phyloP scores from a whole-genome alignment of 2,888 invertebrate species.

The Cephalotes varians region DNA sequence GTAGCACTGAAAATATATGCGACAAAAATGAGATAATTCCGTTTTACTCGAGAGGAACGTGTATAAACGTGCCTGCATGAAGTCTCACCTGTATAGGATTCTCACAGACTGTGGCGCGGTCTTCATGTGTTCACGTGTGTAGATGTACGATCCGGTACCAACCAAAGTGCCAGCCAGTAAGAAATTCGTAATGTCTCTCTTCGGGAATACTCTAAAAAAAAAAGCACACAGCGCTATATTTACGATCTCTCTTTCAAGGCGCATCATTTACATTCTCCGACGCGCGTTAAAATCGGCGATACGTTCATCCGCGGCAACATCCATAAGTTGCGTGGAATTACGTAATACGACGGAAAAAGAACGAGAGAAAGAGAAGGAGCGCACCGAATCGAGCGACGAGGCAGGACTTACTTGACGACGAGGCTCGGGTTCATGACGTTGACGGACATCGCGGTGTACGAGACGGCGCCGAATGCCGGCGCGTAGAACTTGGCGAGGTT shows the following conservation, averaged over 20 bases:
- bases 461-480: slow-evolving; percentile 91
- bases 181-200: slow-evolving; percentile 92
- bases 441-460: slow-evolving; percentile 92
- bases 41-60: neutral
- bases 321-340: slow-evolving; percentile 5
- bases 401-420: slow-evolving; percentile 88
- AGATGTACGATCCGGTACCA: slow-evolving; percentile 94
- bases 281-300: neutral
- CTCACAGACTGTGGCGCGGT: slow-evolving; percentile 88
- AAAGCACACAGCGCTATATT: neutral
- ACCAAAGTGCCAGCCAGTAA: slow-evolving; percentile 93
- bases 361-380: neutral
- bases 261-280: neutral
- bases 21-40: neutral
- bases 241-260: neutral
- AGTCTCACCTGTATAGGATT: slow-evolving; percentile 89
- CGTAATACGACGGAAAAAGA: slow-evolving; percentile 21
- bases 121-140: slow-evolving; percentile 92
- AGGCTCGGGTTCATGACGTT: slow-evolving; percentile 95
- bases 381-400: neutral
- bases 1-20: slow-evolving; percentile 86
- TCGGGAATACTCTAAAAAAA: slow-evolving; percentile 90
- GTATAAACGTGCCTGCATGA: neutral
- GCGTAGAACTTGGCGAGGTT: slow-evolving; percentile 92
- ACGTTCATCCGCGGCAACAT: neutral